Evolutionary conservation across 23 tunicate species (phyloP).

Genomic region (Ascidia mentula): DNA sequence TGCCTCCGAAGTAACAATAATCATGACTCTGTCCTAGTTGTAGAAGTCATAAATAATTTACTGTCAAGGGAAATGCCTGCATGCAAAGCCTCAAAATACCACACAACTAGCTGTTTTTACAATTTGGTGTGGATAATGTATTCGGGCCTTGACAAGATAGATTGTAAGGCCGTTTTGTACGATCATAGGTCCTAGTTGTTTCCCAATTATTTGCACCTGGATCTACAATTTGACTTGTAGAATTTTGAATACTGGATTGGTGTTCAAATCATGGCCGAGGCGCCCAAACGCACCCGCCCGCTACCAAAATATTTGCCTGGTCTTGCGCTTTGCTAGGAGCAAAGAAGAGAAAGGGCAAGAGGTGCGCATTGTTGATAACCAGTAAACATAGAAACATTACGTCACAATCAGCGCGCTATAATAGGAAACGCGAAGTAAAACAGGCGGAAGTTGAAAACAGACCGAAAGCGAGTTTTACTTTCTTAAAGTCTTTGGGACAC

Average conservation of each 20-base stretch:
- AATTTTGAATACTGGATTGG: neutral
- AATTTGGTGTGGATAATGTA: neutral
- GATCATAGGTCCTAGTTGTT: too few relatives aligned
- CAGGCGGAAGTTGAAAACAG: too few relatives aligned
- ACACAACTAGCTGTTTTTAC: neutral
- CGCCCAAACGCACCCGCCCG: neutral
- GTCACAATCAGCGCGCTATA: conserved; percentile 3
- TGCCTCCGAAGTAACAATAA: neutral
- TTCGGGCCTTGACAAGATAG: neutral
- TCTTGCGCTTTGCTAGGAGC: neutral
- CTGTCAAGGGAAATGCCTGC: neutral
- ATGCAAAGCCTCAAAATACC: neutral
- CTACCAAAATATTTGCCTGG: neutral
- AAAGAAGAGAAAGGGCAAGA: neutral
- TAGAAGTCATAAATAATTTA: neutral
- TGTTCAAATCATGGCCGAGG: neutral
- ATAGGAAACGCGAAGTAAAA: too few relatives aligned
- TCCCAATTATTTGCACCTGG: neutral
- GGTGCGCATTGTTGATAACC: neutral
- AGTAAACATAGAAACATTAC: neutral
- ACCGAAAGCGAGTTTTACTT: too few relatives aligned
- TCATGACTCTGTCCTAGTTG: neutral
- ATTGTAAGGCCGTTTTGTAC: neutral
- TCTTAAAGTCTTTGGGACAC: too few relatives aligned
- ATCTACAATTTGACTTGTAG: neutral